Conservation (phyloP, 2,888 invertebrate genomes). For the Cyclophora punctaria region DNA sequence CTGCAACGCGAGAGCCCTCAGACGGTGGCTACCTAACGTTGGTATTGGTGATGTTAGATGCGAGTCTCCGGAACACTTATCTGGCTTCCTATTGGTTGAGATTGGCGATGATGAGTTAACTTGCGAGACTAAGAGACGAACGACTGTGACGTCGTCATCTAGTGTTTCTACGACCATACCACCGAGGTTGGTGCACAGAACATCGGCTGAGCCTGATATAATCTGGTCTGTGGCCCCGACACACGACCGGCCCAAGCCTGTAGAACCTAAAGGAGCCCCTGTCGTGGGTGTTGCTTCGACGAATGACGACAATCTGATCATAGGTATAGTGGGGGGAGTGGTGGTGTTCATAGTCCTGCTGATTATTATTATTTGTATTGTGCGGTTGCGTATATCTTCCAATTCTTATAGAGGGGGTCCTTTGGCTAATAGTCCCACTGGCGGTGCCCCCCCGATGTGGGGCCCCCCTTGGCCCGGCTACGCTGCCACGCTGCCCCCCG, state of each 20-base stretch:
- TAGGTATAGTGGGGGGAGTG: constrained; percentile 95
- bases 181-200: constrained; percentile 73
- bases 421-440: constrained; percentile 77
- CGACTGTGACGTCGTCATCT: constrained; percentile 57
- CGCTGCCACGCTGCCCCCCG: constrained; percentile 76
- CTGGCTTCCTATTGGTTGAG: constrained; percentile 80
- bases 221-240: constrained; percentile 92
- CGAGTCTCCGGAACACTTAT: constrained; percentile 80
- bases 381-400: constrained; percentile 82
- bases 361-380: constrained; percentile 91
- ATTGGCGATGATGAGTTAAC: constrained; percentile 88
- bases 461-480: constrained; percentile 73
- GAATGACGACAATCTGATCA: constrained; percentile 92
- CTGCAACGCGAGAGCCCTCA: constrained; percentile 85
- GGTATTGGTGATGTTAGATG: constrained; percentile 79
- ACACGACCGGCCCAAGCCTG: constrained; percentile 74
- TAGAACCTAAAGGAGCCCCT: constrained; percentile 76
- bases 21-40: constrained; percentile 83
- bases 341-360: constrained; percentile 92
- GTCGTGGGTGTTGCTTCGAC: constrained; percentile 75
- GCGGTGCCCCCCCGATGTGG: constrained; percentile 77
- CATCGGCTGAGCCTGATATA: constrained; percentile 87
- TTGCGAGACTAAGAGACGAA: constrained; percentile 80
- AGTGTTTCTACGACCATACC: constrained; percentile 61
- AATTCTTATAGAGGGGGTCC: constrained; percentile 82